Percentiles rank a stretch among this genome's conserved stretches.
Conservation (phyloP, 2,113 vertebrate species). For the Rhea pennata region DNA sequence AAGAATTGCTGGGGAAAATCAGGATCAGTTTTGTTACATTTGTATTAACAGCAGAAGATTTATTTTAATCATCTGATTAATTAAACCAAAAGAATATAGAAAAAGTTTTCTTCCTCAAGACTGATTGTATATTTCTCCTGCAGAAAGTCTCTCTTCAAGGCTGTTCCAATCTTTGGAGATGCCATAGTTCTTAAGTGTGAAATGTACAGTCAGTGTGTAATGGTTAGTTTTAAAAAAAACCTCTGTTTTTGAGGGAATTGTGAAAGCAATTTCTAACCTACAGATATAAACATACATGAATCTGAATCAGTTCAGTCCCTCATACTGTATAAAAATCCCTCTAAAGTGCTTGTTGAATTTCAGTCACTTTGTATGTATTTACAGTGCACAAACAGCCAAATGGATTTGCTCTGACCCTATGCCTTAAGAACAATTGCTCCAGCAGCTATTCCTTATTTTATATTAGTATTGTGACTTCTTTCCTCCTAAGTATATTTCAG, state of each 20-base stretch:
- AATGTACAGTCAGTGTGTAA: background rate
- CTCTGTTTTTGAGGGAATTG: background rate
- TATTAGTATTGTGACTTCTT: background rate
- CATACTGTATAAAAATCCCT: background rate
- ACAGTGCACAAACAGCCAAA: background rate
- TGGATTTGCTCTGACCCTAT: background rate
- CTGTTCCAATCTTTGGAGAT: background rate
- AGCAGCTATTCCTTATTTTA: background rate
- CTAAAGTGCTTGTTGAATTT: background rate
- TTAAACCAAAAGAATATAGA: background rate
- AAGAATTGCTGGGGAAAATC: background rate
- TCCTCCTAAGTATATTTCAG: background rate
- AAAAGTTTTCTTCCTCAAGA: background rate
- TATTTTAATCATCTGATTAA: background rate
- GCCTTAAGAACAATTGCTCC: background rate
- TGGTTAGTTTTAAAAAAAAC: background rate
- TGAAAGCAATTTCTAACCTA: background rate
- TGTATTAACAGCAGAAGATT: background rate
- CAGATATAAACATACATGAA: background rate
- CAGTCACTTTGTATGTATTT: background rate
- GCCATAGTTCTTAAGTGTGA: background rate
- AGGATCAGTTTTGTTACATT: background rate
- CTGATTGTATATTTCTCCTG: background rate
- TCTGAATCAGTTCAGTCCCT: background rate
- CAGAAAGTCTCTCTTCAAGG: background rate